phyloP scores from a whole-genome alignment of 2,888 invertebrate genomes.

The Eupelmus urozonus region DNA sequence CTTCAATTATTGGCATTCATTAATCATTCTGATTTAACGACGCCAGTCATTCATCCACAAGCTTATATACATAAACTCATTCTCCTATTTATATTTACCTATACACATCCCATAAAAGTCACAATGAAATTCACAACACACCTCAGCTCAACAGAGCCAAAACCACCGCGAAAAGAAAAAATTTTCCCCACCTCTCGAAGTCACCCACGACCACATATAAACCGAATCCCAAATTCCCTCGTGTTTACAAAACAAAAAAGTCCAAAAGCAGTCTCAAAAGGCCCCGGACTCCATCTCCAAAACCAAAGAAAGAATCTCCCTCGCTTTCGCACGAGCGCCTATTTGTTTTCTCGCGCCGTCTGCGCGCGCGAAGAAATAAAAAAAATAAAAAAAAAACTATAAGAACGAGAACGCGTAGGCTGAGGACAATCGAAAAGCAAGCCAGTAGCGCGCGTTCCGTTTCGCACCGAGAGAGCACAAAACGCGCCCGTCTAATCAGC shows the following conservation, averaged over 20 bases:
- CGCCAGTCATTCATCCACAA: no score
- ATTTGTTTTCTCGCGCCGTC: conserved; percentile 50
- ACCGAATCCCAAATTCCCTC: not conserved
- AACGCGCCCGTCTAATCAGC: conserved; percentile 55
- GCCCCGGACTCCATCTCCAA: no score
- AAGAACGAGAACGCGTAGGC: conserved; percentile 21
- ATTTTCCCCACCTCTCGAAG: no score
- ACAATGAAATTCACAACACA: no score
- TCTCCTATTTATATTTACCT: no score
- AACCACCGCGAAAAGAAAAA: no score
- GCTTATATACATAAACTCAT: no score
- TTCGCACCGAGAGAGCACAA: conserved; percentile 57
- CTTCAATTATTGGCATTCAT: no score
- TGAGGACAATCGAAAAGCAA: conserved; percentile 46
- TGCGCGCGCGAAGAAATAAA: not conserved
- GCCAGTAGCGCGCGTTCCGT: conserved; percentile 29
- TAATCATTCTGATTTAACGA: no score
- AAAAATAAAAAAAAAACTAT: not conserved
- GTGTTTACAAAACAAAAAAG: conserved; percentile 8
- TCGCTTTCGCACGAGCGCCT: conserved; percentile 45
- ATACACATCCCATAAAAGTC: no score
- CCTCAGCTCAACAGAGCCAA: no score
- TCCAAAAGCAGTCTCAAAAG: not conserved
- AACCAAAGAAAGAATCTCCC: conserved; percentile 17
- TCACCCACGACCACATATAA: no score